Evolutionary conservation across 2,797 vertebrate species (phyloP).

Genomic region (Myotis myotis): DNA sequence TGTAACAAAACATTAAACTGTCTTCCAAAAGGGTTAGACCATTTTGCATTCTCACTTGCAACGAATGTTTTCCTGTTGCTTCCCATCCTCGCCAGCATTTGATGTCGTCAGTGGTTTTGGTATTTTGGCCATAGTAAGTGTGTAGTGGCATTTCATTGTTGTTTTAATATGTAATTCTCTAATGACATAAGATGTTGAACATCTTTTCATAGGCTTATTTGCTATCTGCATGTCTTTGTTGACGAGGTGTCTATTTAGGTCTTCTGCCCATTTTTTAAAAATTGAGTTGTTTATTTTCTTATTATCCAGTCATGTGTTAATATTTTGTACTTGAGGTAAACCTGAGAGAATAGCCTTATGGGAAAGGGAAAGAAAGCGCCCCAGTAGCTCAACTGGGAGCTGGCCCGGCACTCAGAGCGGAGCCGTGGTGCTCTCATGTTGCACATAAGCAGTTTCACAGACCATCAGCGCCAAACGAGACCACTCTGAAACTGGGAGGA

Average conservation of each 20-base stretch:
- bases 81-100: not conserved
- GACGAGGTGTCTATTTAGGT: not conserved
- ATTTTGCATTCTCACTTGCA: not conserved
- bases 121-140: not conserved
- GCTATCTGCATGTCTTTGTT: not conserved
- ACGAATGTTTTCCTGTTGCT: not conserved
- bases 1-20: not conserved
- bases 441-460: not conserved
- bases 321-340: slow-evolving; percentile 26
- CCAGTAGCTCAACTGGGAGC: not conserved
- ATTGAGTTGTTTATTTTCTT: not conserved
- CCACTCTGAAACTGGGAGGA: not conserved
- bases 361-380: not conserved
- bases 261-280: slow-evolving; percentile 23
- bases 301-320: not conserved
- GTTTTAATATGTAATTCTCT: not conserved
- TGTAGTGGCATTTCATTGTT: not conserved
- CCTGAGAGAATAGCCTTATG: not conserved
- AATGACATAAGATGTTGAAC: not conserved
- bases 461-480: not conserved
- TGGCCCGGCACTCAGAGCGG: not conserved
- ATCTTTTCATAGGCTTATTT: slow-evolving; percentile 4
- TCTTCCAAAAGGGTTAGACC: not conserved
- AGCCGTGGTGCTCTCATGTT: not conserved
- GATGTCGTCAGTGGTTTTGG: not conserved